Evolutionary conservation across 2,113 vertebrate species (phyloP).

Genomic region (Carassius carassius): DNA sequence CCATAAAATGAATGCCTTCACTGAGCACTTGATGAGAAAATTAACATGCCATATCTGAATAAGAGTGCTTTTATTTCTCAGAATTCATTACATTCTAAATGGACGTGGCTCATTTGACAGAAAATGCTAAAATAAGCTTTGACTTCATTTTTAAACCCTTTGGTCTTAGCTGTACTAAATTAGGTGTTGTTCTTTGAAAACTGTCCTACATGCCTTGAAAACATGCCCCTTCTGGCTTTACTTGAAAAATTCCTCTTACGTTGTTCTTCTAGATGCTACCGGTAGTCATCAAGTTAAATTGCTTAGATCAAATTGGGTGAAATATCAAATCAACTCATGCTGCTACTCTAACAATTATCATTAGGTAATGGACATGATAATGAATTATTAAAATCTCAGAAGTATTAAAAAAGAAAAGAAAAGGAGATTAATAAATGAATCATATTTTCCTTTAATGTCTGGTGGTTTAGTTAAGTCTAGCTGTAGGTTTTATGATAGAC

Average conservation of each 20-base stretch:
- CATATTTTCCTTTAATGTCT: not conserved
- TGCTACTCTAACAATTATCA: not conserved
- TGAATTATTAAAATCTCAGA: not conserved
- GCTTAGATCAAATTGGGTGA: not conserved
- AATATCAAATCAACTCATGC: slow-evolving; percentile 17
- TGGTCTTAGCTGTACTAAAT: slow-evolving; percentile 17
- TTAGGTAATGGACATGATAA: not conserved
- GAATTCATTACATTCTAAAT: not conserved
- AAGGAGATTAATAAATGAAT: not conserved
- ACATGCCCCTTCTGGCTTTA: not conserved
- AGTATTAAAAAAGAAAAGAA: not conserved
- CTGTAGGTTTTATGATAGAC: not conserved
- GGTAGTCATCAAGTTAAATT: slow-evolving; percentile 13
- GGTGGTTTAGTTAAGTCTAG: not conserved
- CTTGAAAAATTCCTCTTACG: not conserved
- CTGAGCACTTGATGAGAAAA: not conserved
- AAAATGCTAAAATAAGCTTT: not conserved
- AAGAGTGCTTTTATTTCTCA: not conserved
- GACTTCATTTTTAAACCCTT: not conserved
- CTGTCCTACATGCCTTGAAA: not conserved
- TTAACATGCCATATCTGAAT: not conserved
- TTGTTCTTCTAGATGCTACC: not conserved
- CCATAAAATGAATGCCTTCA: not conserved
- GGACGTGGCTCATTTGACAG: slow-evolving; percentile 1
- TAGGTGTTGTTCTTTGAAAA: not conserved